phyloP scores from a whole-genome alignment of 2,797 vertebrate species.

The Peromyscus aztecus region DNA sequence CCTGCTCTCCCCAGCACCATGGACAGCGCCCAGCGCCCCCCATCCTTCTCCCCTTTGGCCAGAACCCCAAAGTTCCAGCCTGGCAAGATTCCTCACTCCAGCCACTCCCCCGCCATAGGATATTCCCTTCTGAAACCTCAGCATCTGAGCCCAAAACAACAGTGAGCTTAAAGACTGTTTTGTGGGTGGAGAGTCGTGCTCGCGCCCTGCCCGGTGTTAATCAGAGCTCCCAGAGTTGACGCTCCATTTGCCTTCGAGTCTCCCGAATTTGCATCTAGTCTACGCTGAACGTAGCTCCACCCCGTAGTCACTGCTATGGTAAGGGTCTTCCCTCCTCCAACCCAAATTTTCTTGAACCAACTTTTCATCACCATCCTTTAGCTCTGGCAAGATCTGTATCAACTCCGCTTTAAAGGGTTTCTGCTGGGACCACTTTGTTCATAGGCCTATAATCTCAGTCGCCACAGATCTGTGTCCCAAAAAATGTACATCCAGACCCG shows the following conservation, averaged over 20 bases:
- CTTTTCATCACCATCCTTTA: conserved; percentile 22
- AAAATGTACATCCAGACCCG: background rate
- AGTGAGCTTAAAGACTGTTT: conserved; percentile 13
- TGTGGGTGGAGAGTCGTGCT: conserved; percentile 9
- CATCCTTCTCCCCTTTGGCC: background rate
- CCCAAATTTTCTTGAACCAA: conserved; percentile 58
- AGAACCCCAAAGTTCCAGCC: conserved; percentile 66
- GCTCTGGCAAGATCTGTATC: background rate
- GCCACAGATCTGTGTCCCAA: background rate
- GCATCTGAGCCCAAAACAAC: conserved; percentile 50
- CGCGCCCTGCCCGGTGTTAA: background rate
- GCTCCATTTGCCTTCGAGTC: conserved; percentile 15
- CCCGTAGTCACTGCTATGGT: background rate
- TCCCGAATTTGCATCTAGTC: conserved; percentile 54
- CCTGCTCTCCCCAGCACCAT: conserved; percentile 91
- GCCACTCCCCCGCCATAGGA: conserved; percentile 20
- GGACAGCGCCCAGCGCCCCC: conserved; percentile 92
- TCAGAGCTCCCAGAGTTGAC: background rate
- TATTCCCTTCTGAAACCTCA: conserved; percentile 35
- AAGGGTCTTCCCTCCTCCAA: background rate
- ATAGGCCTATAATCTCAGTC: background rate
- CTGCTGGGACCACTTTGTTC: background rate
- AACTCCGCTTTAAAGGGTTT: background rate
- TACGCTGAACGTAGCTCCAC: conserved; percentile 42
- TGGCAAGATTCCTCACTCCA: background rate